Percentiles rank a stretch among this genome's conserved stretches.
Conservation (phyloP, 1,140 invertebrate species). For the Lineus longissimus region DNA sequence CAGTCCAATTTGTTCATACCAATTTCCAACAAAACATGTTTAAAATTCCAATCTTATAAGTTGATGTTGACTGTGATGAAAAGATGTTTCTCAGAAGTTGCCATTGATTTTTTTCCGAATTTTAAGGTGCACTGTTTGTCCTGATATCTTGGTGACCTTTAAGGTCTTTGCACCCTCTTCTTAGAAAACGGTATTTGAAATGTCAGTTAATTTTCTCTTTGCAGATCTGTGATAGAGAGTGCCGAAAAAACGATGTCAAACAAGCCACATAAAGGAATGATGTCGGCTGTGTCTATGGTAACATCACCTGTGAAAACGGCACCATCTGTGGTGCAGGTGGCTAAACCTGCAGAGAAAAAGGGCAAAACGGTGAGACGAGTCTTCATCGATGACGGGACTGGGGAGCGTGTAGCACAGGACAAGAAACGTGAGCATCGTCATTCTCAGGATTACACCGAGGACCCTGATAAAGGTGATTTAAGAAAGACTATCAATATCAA, state of each 20-base stretch:
- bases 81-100: too few species aligned
- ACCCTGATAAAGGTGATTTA: too few species aligned
- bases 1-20: too few species aligned
- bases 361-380: neutral
- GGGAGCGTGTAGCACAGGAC: neutral
- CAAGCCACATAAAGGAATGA: constrained; percentile 29
- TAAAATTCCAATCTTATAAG: too few species aligned
- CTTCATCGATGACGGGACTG: neutral
- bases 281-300: constrained; percentile 18
- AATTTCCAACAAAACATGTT: too few species aligned
- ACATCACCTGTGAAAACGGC: neutral
- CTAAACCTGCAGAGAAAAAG: neutral
- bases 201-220: neutral
- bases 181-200: too few species aligned
- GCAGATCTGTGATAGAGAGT: constrained; percentile 39
- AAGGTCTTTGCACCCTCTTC: too few species aligned
- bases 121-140: too few species aligned
- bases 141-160: too few species aligned
- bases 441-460: constrained; percentile 12
- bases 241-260: constrained; percentile 37
- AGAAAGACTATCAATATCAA: too few species aligned
- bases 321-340: neutral
- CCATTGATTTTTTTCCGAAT: too few species aligned
- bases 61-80: too few species aligned
- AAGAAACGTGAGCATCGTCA: constrained; percentile 11